Base-by-base conservation (phyloP, 1,140 invertebrate species). In the Drosophila orena region DNA sequence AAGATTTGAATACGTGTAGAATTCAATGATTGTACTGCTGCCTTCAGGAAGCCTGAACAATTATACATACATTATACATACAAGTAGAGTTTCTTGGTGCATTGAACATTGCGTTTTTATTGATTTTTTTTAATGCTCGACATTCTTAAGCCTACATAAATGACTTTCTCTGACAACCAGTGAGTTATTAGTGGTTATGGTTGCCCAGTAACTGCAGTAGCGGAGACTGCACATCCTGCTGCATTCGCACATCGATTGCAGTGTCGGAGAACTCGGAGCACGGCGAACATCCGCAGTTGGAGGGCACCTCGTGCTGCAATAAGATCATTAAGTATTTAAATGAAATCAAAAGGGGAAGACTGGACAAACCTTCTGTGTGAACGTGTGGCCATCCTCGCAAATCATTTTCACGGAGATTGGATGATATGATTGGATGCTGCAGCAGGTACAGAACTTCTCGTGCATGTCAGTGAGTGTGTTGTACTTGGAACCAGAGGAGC, bases 401-500 rank as follows among this genome's bases (percentile, higher is more conserved):
- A 80, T 57, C 68, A 92, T 73, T 64, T 88, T 76, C 43, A 92
- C 90, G 27, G 75, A 64, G 53, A 92, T 81, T 60, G 76, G 47
- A 54, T 86, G 53, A 61, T 79, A 91, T 27, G 77, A 79, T 55
- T 80, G 84, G 15, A 92, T 91, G 40, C 52, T 88, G 43, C 92
- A 92, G 58, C 92, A 92, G 10, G 86, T 81, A 59, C 92, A 92
- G 62, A 79, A 86, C 55, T 91, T 92, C 22, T 92, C 86, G 52
- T 92, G 92, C 11, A 65, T 30, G 55, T 79, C 79, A 3, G 88
- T 91, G 6, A 62, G 60, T 35, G 52, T 91, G 76, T 95, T 95
- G 58, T 94, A 96, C n/a, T 93, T 90, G 0, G 95, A 95, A 15
- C 94, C 94, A 2, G 96, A 96, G 64, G 94, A 91, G 79, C 96